Evolutionary conservation across 2,113 vertebrate genomes (phyloP), one percentile per base, ranked within the genome.

Genomic region (Urocynchramus pylzowi): DNA sequence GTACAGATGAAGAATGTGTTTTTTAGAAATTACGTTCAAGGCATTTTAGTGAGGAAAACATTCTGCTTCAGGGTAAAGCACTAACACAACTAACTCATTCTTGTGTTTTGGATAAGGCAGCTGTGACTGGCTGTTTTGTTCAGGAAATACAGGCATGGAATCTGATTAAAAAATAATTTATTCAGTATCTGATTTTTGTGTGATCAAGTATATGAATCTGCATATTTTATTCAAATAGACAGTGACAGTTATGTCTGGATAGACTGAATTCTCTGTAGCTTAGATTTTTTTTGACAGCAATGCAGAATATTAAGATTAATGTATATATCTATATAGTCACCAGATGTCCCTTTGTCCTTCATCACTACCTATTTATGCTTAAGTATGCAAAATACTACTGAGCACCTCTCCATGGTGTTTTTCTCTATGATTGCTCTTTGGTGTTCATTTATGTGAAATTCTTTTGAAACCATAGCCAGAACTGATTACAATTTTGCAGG

Each of bases 251-350:
- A 19, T 84, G 69, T 82, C 52, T 79, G 52, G 56, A 60, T 84
- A 84, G 39, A 57, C 20, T 41, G 52, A 86, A 17, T 70, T 92
- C 44, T 85, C 42, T 54, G 33, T 59, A 70, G 33, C 33, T 67
- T 57, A 84, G 28, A 70, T 84, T 65, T 89, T 86, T 82, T 84
- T 84, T 96, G 94, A 91, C 73, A 95, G 57, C 26, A 85, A 30
- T 35, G 37, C 20, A 74, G 69, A 87, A 21, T 87, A 94, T 93
- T 89, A 94, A 96, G 96, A 93, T 94, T 91, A 91, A 95, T 95
- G 87, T 81, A 77, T 81, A 78, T 89, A 74, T 41, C 73, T 69
- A 11, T 77, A 70, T 45, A 93, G 37, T 12, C 64, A 69, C 18
- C 59, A 87, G 73, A 77, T 87, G 81, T 91, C 69, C 80, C 47